Evolutionary conservation across 1,140 invertebrate species (phyloP).

Genomic region (Danaus plexippus): DNA sequence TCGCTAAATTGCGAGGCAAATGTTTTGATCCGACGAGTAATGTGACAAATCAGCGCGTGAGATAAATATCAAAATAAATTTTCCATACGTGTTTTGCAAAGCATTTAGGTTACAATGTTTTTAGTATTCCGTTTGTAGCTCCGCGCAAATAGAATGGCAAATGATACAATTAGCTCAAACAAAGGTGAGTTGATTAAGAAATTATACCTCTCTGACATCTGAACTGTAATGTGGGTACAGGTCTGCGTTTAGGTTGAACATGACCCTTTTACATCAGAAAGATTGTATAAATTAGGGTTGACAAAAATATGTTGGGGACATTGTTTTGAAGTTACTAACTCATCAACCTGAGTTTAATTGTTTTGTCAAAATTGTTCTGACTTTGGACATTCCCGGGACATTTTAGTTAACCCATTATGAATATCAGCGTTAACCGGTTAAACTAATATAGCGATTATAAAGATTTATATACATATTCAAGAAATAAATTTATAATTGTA

Average conservation of each 20-base stretch:
- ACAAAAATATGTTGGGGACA: too few relatives aligned
- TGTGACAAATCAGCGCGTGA: slow-evolving; percentile 13
- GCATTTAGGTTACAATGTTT: slow-evolving; percentile 26
- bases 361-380: too few relatives aligned
- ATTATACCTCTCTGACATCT: slow-evolving; percentile 41
- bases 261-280: slow-evolving; percentile 26
- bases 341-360: too few relatives aligned
- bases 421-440: too few relatives aligned
- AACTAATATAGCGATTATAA: too few relatives aligned
- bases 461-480: too few relatives aligned
- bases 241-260: slow-evolving; percentile 18
- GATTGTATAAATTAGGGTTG: too few relatives aligned
- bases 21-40: slow-evolving; percentile 7
- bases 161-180: slow-evolving; percentile 55
- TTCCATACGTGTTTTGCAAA: slow-evolving; percentile 24
- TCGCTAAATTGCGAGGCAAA: too few relatives aligned
- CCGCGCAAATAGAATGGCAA: slow-evolving; percentile 48
- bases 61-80: slow-evolving; percentile 25
- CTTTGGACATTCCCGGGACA: too few relatives aligned
- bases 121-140: slow-evolving; percentile 41
- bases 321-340: too few relatives aligned
- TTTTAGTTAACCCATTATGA: too few relatives aligned
- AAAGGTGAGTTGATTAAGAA: slow-evolving; percentile 60
- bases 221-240: slow-evolving; percentile 31
- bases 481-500: too few relatives aligned